phyloP scores from a whole-genome alignment of 2,797 vertebrate genomes.

The Paratrypauchen microcephalus region DNA sequence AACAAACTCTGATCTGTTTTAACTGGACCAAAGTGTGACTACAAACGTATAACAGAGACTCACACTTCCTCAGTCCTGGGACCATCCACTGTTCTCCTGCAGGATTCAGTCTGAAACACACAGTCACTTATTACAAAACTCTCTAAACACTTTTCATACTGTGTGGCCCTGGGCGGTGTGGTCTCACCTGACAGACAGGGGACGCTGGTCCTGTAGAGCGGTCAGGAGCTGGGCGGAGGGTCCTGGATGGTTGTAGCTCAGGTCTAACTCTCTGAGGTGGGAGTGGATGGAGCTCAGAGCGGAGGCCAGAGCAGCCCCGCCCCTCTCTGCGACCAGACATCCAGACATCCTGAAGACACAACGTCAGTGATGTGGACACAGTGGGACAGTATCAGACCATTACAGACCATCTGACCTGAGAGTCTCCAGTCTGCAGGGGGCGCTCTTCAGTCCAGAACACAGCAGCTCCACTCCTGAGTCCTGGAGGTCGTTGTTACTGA shows the following conservation, averaged over 20 bases:
- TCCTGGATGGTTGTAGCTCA: too few species aligned
- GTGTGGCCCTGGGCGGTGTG: background rate
- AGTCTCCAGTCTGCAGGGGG: background rate
- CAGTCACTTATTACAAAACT: background rate
- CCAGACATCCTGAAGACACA: too few species aligned
- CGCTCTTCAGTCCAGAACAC: conserved; percentile 1
- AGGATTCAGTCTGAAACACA: conserved; percentile 5
- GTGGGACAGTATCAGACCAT: too few species aligned
- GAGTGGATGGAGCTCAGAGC: too few species aligned
- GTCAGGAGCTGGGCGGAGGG: too few species aligned
- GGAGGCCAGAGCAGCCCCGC: too few species aligned
- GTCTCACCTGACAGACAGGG: conserved; percentile 5
- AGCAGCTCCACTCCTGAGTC: conserved; percentile 6
- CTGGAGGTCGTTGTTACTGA: conserved; percentile 2
- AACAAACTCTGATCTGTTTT: background rate
- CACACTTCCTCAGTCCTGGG: conserved; percentile 2
- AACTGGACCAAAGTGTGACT: background rate
- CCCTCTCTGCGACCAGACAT: too few species aligned
- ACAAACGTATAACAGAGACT: background rate
- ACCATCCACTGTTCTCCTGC: background rate
- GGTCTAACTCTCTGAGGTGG: too few species aligned
- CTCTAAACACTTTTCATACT: too few species aligned
- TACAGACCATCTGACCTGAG: too few species aligned
- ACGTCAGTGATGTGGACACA: too few species aligned
- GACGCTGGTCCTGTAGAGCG: too few species aligned